These are phyloP conservation scores for Eriocheir sinensis DNA, from an alignment of 1,140 invertebrate species.

Conservation along the genomic window DNA sequence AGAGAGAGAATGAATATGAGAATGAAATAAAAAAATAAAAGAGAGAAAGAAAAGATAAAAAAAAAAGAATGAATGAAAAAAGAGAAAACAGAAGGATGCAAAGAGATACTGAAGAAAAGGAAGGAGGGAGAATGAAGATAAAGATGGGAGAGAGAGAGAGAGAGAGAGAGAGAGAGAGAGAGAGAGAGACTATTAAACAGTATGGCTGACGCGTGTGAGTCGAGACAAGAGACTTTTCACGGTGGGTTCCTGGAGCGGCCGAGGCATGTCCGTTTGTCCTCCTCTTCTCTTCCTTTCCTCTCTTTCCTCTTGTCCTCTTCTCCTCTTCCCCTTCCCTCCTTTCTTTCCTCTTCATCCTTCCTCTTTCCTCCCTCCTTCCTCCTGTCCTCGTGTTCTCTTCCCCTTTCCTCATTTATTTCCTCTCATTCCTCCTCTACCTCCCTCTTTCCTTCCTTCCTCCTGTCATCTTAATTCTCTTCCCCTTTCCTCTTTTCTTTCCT, in stretches of 20 bases:
- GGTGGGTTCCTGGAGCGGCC: background rate
- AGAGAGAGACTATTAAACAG: conserved; percentile 5
- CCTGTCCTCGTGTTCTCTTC: background rate
- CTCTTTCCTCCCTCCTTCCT: background rate
- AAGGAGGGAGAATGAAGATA: background rate
- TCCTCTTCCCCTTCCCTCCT: background rate
- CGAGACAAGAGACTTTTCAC: background rate
- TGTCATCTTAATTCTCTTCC: background rate
- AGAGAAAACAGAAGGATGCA: no score
- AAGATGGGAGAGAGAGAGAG: conserved; percentile 24
- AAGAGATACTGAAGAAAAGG: no score
- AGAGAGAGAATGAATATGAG: conserved; percentile 37
- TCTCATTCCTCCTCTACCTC: background rate
- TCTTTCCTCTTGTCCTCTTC: background rate
- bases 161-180: conserved; percentile 50
- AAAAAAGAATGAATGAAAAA: no score
- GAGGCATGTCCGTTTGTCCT: background rate
- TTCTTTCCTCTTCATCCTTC: no score
- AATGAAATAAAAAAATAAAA: conserved; percentile 32
- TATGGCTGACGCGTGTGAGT: background rate
- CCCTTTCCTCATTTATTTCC: background rate
- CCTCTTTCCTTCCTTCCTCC: background rate
- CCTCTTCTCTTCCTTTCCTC: background rate
- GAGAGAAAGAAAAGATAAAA: no score
- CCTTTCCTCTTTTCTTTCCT: no score